These are phyloP conservation scores for Nemopilema nomurai DNA, from an alignment of 30 jellyfish, hydroid and myxozoan species.

Conservation along the genomic window DNA sequence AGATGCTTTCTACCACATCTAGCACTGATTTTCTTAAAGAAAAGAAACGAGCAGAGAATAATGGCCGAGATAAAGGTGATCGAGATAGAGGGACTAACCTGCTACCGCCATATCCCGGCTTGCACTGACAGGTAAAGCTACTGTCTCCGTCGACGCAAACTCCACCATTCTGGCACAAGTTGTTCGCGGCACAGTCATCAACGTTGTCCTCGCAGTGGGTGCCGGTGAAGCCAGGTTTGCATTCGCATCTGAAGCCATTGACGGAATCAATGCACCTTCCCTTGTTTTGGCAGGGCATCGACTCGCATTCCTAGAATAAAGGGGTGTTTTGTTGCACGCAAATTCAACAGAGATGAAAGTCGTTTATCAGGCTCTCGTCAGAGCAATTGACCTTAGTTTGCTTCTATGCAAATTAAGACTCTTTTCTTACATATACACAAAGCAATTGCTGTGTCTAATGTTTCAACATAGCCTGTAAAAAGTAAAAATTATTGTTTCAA, in stretches of 20 bases:
- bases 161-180: slow-evolving; percentile 84
- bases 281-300: slow-evolving; percentile 84
- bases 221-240: slow-evolving; percentile 87
- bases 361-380: too few species aligned
- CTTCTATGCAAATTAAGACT: too few species aligned
- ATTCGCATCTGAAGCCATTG: slow-evolving; percentile 86
- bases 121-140: slow-evolving; percentile 79
- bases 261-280: slow-evolving; percentile 88
- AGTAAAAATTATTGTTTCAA: not conserved
- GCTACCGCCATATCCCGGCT: slow-evolving; percentile 83
- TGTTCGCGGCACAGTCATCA: slow-evolving; percentile 88
- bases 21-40: too few species aligned
- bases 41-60: too few species aligned
- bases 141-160: slow-evolving; percentile 89
- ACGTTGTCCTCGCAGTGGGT: slow-evolving; percentile 71
- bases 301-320: slow-evolving; percentile 93
- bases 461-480: too few species aligned
- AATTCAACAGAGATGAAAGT: too few species aligned
- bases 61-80: too few species aligned
- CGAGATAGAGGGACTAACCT: too few species aligned
- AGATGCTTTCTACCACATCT: too few species aligned
- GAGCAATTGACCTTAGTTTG: too few species aligned
- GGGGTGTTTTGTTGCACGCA: not conserved
- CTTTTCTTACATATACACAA: too few species aligned
- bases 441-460: too few species aligned